Evolutionary conservation across 2,888 invertebrate species (phyloP).

Genomic region (Callinectes sapidus): DNA sequence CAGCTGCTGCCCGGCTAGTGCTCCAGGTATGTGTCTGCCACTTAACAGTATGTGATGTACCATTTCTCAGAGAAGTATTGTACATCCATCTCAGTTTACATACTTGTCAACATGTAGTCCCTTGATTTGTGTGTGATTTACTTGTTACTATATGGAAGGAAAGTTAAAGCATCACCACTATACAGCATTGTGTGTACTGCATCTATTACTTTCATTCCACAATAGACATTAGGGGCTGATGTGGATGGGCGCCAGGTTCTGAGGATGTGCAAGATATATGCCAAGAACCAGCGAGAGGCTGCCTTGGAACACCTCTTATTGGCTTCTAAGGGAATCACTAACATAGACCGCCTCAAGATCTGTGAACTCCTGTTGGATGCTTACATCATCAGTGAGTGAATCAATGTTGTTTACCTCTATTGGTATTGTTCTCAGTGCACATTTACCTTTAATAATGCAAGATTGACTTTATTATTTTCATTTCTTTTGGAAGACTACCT

Average conservation of each 20-base stretch:
- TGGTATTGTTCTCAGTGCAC: not conserved
- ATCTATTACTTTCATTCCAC: not conserved
- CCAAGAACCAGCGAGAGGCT: not conserved
- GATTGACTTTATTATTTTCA: not conserved
- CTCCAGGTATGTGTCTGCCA: constrained; percentile 29
- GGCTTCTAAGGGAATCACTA: not conserved
- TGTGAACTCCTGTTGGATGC: not conserved
- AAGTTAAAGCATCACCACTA: not conserved
- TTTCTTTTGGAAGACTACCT: not conserved
- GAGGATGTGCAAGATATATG: constrained; percentile 20
- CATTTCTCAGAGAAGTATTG: not conserved
- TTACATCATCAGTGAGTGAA: not conserved
- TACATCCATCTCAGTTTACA: not conserved
- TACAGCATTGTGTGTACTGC: not conserved
- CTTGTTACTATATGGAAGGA: not conserved
- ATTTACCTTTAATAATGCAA: not conserved
- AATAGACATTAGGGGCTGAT: not conserved
- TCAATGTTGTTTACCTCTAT: not conserved
- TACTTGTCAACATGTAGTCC: not conserved
- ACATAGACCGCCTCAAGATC: not conserved
- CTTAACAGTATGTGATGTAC: not conserved
- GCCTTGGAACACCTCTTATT: not conserved
- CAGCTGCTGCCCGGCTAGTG: constrained; percentile 38
- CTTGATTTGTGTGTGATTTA: not conserved
- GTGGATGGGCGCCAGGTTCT: not conserved